phyloP scores from a whole-genome alignment of 2,797 vertebrate genomes.

The Eutrigla gurnardus region DNA sequence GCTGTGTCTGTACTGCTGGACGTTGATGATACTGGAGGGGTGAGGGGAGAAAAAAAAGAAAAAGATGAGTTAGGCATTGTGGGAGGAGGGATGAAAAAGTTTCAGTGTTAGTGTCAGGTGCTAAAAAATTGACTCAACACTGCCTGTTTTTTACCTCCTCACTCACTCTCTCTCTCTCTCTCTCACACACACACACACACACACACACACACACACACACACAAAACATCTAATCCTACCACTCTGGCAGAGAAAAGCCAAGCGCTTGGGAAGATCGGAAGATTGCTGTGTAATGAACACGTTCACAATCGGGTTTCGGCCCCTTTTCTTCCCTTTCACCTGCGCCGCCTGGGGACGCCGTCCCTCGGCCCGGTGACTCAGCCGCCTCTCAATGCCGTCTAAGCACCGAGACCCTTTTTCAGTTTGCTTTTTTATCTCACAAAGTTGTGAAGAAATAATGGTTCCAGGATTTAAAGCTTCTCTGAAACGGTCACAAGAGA shows the following conservation, averaged over 20 bases:
- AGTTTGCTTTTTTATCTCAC: conserved; percentile 70
- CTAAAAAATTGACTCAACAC: conserved; percentile 69
- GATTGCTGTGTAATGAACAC: conserved; percentile 84
- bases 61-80: conserved; percentile 31
- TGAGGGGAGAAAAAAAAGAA: neutral
- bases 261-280: conserved; percentile 84
- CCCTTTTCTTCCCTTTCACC: conserved; percentile 79
- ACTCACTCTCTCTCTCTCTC: neutral
- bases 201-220: conserved; percentile 31
- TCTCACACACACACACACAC: conserved; percentile 14
- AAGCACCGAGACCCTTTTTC: conserved; percentile 60
- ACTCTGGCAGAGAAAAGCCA: conserved; percentile 73
- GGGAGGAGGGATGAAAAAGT: conserved; percentile 70
- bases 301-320: conserved; percentile 77
- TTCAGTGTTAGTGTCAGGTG: conserved; percentile 78
- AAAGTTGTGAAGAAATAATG: conserved; percentile 76
- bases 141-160: conserved; percentile 15
- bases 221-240: conserved; percentile 76
- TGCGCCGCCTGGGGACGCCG: conserved; percentile 77
- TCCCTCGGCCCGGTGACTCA: conserved; percentile 75
- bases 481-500: conserved; percentile 70
- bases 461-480: conserved; percentile 73
- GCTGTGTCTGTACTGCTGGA: conserved; percentile 27
- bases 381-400: conserved; percentile 67
- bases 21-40: conserved; percentile 29